Evolutionary conservation across 2,113 vertebrate genomes (phyloP), one percentile per base, ranked within the genome.

Genomic region (Vulpes lagopus): DNA sequence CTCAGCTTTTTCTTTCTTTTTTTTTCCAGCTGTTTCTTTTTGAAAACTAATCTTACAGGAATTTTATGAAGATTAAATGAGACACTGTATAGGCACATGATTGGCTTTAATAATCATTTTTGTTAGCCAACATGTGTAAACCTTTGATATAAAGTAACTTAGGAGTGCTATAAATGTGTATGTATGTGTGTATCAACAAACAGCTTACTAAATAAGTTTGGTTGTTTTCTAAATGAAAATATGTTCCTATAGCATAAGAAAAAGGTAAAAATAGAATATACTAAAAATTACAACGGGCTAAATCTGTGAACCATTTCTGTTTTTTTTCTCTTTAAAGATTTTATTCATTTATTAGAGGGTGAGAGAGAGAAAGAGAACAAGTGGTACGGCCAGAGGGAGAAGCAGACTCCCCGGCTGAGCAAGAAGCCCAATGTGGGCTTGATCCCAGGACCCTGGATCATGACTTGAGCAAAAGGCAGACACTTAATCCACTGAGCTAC

Each of bases 201-300:
- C 3, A 60, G 73, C 27, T 88, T 80, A 69, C 10, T 49, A 49
- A 67, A 90, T 49, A 81, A 80, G 62, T 7, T 80, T 49, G 14
- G 51, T 25, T 76, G 84, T 74, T 76, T 80, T 87, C 49, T n/a
- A 55, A 51, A 53, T 65, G 83, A 87, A 78, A 84, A 30, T 57
- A 59, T 69, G 62, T 85, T 71, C 27, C 64, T 80, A 69, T 9
- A 5, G 38, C 6, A 9, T 43, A 85, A 78, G n/a, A 67, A 78
- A 91, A 79, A 87, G 67, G 55, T 32, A 38, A 93, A 76, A 93
- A 76, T 76, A n/a, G 43, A 59, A 38, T 65, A 87, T 22, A 88
- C 35, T 71, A 23, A 88, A 86, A 88, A 94, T 51, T 25, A 80
- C 35, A 59, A 17, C 12, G 25, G 51, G 81, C 2, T 23, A 69